Base-by-base conservation (phyloP, 1,140 invertebrate species). In the Pseudomyrmex flavicornis region DNA sequence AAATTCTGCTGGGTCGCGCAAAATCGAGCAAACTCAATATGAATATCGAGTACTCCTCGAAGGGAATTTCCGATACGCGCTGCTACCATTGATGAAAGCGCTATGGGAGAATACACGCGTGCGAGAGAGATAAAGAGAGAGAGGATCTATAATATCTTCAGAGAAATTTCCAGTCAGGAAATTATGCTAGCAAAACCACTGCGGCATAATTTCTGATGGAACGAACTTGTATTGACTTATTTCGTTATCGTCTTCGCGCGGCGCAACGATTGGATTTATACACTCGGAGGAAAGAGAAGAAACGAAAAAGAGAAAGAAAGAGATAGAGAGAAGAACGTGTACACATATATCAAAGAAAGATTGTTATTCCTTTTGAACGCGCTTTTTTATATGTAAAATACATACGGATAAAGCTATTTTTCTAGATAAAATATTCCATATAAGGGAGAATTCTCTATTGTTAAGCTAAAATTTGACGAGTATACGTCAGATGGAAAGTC, bases 181-280 rank as follows among this genome's bases (percentile, higher is more conserved):
- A 70, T 59, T 79, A 59, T n/a, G 20, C 7, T 70, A 70, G 17
- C 12, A 20, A 59, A 48, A 70, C 54, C 65, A 48, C 54, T 35
- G 52, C 44, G 7, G 56, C 65, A n/a, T 79, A 79, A 79, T 79
- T 77, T 79, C 20, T 79, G 56, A 15, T 58, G 10, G 50, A 68
- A 68, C 17, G 50, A 79, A 66, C 26, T 66, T 77, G 62, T 77
- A 77, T 77, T 77, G 62, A 70, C 65, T 79, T 48, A 48, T 58
- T 79, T 48, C 20, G 15, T 63, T 76, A 65, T 59, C 35, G 44
- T 20, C 52, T 79, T 70, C 13, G 5, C 10, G 44, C 54, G 68
- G 48, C 15, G 44, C 35, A 79, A 69, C 46, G 20, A 59, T 46
- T 54, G 46, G 12, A 80, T 73, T 73, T 58, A 56, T 70, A 70